Conservation (phyloP, 1,140 invertebrate genomes). For the Trichoplusia ni region DNA sequence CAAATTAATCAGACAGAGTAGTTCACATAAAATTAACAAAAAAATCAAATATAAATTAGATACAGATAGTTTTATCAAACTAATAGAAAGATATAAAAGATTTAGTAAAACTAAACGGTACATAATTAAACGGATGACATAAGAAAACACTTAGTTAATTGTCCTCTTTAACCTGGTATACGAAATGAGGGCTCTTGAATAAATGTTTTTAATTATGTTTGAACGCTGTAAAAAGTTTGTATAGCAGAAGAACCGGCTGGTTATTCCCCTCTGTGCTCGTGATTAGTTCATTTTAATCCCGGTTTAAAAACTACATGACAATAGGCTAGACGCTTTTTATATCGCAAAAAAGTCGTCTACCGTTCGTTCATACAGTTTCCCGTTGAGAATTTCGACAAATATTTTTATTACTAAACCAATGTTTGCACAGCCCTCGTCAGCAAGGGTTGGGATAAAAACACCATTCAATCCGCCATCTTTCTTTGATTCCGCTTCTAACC, state of each 20-base stretch:
- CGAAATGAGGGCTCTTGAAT: constrained; percentile 11
- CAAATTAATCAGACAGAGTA: background rate
- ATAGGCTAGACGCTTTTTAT: constrained; percentile 64
- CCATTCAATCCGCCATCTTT: constrained; percentile 60
- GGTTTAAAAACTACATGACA: constrained; percentile 75
- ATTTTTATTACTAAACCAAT: constrained; percentile 77
- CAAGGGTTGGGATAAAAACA: constrained; percentile 65
- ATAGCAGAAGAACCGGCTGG: constrained; percentile 17
- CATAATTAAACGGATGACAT: constrained; percentile 9
- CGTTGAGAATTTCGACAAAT: constrained; percentile 68
- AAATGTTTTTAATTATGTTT: constrained; percentile 33
- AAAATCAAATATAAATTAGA: constrained; percentile 3
- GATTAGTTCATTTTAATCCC: constrained; percentile 76
- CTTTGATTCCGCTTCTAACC: constrained; percentile 55
- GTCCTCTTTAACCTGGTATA: background rate
- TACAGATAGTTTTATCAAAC: background rate
- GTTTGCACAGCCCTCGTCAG: constrained; percentile 66
- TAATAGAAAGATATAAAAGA: constrained; percentile 8
- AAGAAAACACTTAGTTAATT: constrained; percentile 19
- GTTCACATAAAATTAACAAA: background rate
- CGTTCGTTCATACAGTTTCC: constrained; percentile 54
- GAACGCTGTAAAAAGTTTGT: background rate
- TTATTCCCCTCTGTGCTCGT: constrained; percentile 53
- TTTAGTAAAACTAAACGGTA: background rate
- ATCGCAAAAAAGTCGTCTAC: constrained; percentile 60